A percentile compares a stretch with the other conserved stretches of the same genome.
phyloP scores from a whole-genome alignment of 1,140 invertebrate genomes.

The Achatina immaculata region DNA sequence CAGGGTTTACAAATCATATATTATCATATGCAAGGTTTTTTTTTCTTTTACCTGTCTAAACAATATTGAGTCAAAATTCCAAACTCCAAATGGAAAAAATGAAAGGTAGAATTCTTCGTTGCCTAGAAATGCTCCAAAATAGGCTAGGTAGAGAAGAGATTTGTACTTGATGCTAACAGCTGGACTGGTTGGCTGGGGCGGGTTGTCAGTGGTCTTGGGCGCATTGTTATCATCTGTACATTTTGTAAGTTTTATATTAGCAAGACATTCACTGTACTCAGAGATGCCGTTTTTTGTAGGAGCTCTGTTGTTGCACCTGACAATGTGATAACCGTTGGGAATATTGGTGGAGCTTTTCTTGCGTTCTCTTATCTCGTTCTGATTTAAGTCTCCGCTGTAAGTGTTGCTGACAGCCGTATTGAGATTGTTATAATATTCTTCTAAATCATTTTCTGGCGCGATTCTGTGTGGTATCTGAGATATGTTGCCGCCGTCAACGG shows the following conservation, averaged over 20 bases:
- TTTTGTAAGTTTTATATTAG: too few relatives aligned
- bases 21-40: too few relatives aligned
- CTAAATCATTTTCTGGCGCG: neutral
- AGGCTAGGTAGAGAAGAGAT: conserved; percentile 89
- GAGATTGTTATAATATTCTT: conserved; percentile 8
- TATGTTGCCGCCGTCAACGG: neutral
- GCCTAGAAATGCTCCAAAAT: conserved; percentile 85
- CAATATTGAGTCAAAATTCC: conserved; percentile 80
- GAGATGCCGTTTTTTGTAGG: neutral
- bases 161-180: conserved; percentile 77
- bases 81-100: conserved; percentile 84
- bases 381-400: neutral
- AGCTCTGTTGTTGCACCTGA: neutral
- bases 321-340: neutral
- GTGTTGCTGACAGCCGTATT: neutral
- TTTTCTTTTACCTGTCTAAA: conserved; percentile 76
- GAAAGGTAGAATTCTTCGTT: conserved; percentile 89
- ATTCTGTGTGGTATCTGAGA: neutral
- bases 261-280: neutral
- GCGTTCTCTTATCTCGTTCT: neutral
- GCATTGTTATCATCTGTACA: neutral
- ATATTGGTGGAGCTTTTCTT: too few relatives aligned
- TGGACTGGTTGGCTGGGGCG: neutral
- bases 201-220: neutral
- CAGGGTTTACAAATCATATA: too few relatives aligned